Conservation (phyloP, 1,140 invertebrate species). For the Vollenhovia emeryi region DNA sequence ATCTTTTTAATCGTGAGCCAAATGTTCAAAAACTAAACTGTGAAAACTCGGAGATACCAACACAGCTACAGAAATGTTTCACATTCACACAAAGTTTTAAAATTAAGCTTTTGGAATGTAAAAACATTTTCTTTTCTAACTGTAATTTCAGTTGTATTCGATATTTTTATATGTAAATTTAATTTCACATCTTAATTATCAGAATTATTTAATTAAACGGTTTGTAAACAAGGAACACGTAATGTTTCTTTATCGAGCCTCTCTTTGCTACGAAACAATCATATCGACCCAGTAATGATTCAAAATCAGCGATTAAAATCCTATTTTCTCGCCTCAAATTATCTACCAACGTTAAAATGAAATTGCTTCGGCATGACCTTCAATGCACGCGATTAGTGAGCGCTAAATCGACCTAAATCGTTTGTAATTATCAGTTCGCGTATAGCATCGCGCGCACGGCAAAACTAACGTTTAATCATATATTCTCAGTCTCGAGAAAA, state of each 20-base stretch:
- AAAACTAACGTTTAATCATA: neutral
- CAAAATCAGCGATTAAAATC: neutral
- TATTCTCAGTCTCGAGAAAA: no score
- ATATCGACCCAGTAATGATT: neutral
- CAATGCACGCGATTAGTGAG: slow-evolving; percentile 25
- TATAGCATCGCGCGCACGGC: neutral
- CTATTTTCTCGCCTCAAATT: slow-evolving; percentile 1
- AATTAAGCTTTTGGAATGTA: neutral
- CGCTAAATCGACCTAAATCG: slow-evolving; percentile 32
- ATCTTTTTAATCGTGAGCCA: neutral
- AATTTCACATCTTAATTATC: slow-evolving; percentile 1
- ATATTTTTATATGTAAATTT: neutral
- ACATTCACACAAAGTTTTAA: neutral
- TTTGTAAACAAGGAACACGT: neutral
- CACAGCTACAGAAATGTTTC: neutral
- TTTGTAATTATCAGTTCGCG: slow-evolving; percentile 31
- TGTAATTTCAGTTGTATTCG: neutral
- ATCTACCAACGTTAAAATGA: neutral
- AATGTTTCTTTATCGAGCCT: neutral
- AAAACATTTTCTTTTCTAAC: neutral
- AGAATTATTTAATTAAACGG: neutral
- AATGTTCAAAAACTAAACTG: no score
- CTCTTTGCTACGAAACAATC: neutral
- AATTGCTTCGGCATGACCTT: slow-evolving; percentile 22
- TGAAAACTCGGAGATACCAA: neutral